A percentile compares a stretch with the other conserved stretches of the same genome.
These are phyloP conservation scores for Rousettus madagascariensis DNA, from an alignment of 2,797 vertebrate species.

Conservation along the genomic window DNA sequence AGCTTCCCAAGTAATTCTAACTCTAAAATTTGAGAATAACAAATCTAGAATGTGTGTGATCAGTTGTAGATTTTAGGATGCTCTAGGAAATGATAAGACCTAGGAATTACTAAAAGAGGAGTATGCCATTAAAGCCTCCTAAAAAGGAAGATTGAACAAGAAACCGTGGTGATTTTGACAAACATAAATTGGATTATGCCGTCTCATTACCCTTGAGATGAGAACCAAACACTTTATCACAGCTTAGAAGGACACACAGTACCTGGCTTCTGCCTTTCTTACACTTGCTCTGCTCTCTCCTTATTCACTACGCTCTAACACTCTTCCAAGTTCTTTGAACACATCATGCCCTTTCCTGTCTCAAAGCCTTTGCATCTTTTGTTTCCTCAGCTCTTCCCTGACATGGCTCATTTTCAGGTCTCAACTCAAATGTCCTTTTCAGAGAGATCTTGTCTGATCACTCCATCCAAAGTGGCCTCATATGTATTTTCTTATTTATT, in stretches of 20 bases:
- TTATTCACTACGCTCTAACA: no score
- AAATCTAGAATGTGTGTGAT: neutral
- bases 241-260: neutral
- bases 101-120: neutral
- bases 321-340: neutral
- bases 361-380: neutral
- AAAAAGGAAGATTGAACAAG: neutral
- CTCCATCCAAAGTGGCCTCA: neutral
- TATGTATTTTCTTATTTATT: neutral
- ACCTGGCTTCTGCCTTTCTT: rapidly evolving
- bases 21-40: neutral
- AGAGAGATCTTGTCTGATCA: neutral
- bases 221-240: neutral
- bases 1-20: neutral
- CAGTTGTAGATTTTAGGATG: neutral
- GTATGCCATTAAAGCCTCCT: neutral
- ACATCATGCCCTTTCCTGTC: neutral
- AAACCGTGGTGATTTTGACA: neutral
- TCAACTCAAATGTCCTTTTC: neutral
- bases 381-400: neutral
- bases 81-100: neutral
- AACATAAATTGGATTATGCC: neutral
- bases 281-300: neutral
- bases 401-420: neutral
- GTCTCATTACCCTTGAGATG: neutral